These are phyloP conservation scores for Gnathonemus echidnorhynchus DNA, from an alignment of 2,113 vertebrate species.

Conservation along the genomic window DNA sequence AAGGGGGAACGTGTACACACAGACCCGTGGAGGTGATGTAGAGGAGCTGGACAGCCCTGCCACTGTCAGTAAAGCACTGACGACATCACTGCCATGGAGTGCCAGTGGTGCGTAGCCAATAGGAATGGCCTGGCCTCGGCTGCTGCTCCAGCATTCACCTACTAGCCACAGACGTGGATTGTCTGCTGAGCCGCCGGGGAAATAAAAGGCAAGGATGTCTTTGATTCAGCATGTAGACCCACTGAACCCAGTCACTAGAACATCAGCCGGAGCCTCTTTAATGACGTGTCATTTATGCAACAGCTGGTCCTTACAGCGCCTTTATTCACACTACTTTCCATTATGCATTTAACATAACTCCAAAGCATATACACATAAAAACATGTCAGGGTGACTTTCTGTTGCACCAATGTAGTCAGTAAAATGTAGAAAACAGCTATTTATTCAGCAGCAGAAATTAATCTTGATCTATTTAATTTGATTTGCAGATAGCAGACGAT, in stretches of 20 bases:
- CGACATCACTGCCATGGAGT: neutral
- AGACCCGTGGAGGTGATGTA: neutral
- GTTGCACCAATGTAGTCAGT: neutral
- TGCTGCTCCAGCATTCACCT: neutral
- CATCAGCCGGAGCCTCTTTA: neutral
- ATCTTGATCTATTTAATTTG: neutral
- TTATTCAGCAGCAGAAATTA: neutral
- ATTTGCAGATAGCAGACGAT: neutral
- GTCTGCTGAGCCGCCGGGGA: neutral
- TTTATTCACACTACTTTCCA: neutral
- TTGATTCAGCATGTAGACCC: neutral
- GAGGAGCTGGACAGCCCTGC: neutral
- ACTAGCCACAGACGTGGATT: neutral
- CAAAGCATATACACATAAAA: neutral
- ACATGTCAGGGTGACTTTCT: neutral
- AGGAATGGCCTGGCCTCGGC: neutral
- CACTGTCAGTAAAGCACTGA: neutral
- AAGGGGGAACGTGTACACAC: neutral
- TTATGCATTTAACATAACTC: neutral
- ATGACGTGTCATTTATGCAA: neutral
- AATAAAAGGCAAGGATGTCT: neutral
- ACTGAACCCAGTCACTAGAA: neutral
- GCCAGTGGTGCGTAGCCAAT: neutral
- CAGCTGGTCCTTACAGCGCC: neutral
- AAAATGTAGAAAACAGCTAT: neutral